Base-by-base conservation (phyloP, 2,888 invertebrate genomes). In the Rosalia funebris region DNA sequence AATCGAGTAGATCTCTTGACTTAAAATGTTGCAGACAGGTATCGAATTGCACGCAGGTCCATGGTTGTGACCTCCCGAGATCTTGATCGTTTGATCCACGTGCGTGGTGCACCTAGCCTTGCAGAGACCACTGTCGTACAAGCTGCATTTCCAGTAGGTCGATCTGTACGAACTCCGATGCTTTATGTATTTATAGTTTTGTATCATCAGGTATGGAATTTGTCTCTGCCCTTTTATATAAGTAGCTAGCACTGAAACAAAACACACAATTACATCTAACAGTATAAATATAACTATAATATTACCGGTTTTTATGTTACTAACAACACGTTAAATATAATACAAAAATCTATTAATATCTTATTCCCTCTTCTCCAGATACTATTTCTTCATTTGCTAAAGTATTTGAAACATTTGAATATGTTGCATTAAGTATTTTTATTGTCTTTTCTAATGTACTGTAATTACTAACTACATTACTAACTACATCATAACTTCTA, bases 71-170 rank as follows among this genome's bases (percentile, higher is more conserved):
- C 41, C 19, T 1, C 75, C 77, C 17, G 67, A 63, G 7, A 78
- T 46, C 36, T 63, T 66, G 10, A 78, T 73, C 3, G 66, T 70
- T 56, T 74, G 71, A 61, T 76, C 71, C 1, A 71, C 61, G 31
- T 70, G 61, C 1, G 66, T 63, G 0, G 60, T 66, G 39, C 66
- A 63, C 61, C 81, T 71, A 4, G 80, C 79, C 59, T 77, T 77
- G 58, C 81, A 81, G 10, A 60, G 48, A 2, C 78, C 78, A 14
- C 68, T 68, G 55, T 81, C 79, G 58, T 80, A 81, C 20, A 72
- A 57, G 36, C 74, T 71, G 57, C 81, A 81, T 65, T 80, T 81
- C 80, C 80, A 81, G 60, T 81, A 81, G 0, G 79, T 78, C 4
- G 75, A 74, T n/a, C 65, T 71, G 48, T 73, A 70, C 1, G 72